Base-by-base conservation (phyloP, 1,140 invertebrate genomes). In the Sycophaga agraensis region DNA sequence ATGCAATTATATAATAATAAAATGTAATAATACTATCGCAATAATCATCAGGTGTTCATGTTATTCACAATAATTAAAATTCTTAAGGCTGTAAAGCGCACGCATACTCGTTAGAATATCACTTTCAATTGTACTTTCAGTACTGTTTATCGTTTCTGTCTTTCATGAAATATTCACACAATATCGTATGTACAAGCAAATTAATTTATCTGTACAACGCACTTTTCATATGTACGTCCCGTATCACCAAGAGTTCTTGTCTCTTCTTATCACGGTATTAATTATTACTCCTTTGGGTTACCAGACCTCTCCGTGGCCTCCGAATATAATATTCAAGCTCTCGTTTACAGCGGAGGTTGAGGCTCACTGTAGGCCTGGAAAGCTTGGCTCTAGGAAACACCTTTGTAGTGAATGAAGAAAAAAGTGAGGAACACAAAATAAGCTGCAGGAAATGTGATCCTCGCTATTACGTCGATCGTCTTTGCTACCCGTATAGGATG, bases 401-500 rank as follows among this genome's bases (percentile, higher is more conserved):
- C 85, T 64, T 91, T 92, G 82, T 94, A 94, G 82, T 92, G 91
- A 69, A 93, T 90, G 84, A 96, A 95, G 85, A 95, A 96, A 83
- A 94, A 95, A 74, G 93, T 91, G 66, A 95, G 87, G 83, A 96
- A 96, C 71, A 94, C 87, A 73, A 91, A 89, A 78, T 93, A 96
- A 68, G 92, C 92, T 66, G 91, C 87, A 66, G 93, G 93, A 83
- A 96, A 96, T 59, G 92, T 93, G 73, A 94, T 91, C 73, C 93
- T 87, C 35, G 93, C 92, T 73, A 96, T 93, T 57, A 95, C 92
- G 83, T 96, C 93, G 73, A 96, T 96, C 53, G 92, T 94, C 83
- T 95, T 95, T 50, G 93, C 93, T 68, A 95, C 91, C 69, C 92
- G 85, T 71, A 94, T 94, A 37, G 92, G 92, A 84, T 94, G 92